Evolutionary conservation across 2,797 vertebrate species (phyloP).

Genomic region (Erethizon dorsatum): DNA sequence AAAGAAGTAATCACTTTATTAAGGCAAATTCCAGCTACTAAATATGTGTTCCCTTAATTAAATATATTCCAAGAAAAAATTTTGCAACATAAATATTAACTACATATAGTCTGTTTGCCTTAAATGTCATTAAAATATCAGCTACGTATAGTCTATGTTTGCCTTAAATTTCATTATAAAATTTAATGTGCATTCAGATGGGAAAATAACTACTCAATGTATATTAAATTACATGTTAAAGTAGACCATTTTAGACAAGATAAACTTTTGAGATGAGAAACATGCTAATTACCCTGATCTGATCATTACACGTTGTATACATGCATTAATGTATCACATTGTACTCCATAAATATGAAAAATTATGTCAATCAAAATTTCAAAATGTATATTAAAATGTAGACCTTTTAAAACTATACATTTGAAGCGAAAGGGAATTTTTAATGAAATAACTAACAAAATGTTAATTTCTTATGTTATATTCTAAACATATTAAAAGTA

Average conservation of each 20-base stretch:
- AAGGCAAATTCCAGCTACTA: background rate
- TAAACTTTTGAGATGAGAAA: background rate
- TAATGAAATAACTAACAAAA: background rate
- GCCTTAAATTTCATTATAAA: background rate
- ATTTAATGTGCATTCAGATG: background rate
- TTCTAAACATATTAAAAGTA: constrained; percentile 10
- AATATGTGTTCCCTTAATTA: constrained; percentile 4
- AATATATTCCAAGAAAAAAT: background rate
- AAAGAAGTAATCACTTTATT: background rate
- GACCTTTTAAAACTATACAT: background rate
- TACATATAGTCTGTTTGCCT: background rate
- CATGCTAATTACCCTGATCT: background rate
- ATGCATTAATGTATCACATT: background rate
- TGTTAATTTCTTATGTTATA: background rate
- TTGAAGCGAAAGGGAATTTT: background rate
- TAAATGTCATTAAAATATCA: constrained; percentile 1
- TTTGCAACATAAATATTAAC: background rate
- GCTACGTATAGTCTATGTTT: background rate
- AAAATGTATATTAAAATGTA: background rate
- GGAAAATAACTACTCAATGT: background rate
- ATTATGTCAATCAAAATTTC: background rate
- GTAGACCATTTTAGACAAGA: background rate
- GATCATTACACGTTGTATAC: background rate
- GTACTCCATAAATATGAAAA: background rate
- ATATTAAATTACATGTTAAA: background rate